Conservation (phyloP, 2,113 vertebrate genomes). For the Cyanoramphus novaezelandiae region DNA sequence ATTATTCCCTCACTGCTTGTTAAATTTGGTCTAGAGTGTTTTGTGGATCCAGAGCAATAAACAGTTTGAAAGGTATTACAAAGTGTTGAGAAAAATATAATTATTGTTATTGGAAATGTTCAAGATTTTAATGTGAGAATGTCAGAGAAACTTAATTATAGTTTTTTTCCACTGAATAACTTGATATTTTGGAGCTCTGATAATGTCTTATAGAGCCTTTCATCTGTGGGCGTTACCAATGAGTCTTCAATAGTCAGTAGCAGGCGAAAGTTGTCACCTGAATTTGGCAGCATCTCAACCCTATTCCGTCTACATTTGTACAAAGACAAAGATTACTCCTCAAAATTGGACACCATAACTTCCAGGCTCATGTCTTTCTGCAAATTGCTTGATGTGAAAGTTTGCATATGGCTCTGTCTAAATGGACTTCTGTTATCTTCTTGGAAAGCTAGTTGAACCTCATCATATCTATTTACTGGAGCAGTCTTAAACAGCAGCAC, state of each 20-base stretch:
- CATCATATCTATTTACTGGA: neutral
- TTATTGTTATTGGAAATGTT: conserved; percentile 7
- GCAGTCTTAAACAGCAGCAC: neutral
- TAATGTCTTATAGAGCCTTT: neutral
- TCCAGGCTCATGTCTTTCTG: neutral
- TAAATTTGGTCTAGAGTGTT: neutral
- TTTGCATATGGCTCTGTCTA: neutral
- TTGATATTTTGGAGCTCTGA: neutral
- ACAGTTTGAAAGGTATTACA: conserved; percentile 11
- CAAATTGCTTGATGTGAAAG: neutral
- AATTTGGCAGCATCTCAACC: neutral
- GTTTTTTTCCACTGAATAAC: neutral
- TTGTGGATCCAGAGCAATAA: conserved; percentile 39
- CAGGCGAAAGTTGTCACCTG: neutral
- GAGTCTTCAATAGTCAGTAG: neutral
- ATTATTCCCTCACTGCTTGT: conserved; percentile 38
- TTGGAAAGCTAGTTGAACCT: neutral
- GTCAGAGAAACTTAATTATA: neutral
- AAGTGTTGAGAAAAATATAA: conserved; percentile 15
- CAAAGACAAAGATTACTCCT: neutral
- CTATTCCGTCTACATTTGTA: neutral
- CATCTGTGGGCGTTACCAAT: neutral
- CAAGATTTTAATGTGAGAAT: neutral
- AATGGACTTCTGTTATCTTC: neutral
- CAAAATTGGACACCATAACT: neutral